Percentiles rank a stretch among this genome's conserved stretches.
phyloP scores from a whole-genome alignment of 92 coral and sea anemone genomes.

The Epizoanthus illoricatus region DNA sequence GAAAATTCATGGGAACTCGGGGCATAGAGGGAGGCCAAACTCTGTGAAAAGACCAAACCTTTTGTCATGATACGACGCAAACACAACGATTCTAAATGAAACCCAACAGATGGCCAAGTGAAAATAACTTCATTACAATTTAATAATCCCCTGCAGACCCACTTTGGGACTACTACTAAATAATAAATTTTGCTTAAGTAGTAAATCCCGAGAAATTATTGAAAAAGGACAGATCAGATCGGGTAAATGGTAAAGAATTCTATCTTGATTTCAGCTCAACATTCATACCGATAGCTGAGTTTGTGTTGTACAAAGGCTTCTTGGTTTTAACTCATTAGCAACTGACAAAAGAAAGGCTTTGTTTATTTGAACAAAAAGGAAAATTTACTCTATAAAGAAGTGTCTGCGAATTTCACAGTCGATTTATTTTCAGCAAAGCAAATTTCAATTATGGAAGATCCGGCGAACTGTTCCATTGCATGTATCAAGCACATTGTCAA shows the following conservation, averaged over 20 bases:
- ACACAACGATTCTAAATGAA: conserved; percentile 52
- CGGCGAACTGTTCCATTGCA: conserved; percentile 43
- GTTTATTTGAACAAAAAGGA: conserved; percentile 71
- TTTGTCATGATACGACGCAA: conserved; percentile 21
- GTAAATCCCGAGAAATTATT: conserved; percentile 59
- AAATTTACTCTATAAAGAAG: conserved; percentile 58
- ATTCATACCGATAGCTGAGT: conserved; percentile 57
- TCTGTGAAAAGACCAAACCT: conserved; percentile 14
- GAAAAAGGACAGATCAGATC: conserved; percentile 44
- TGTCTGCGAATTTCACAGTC: conserved; percentile 61
- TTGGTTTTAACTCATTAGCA: conserved; percentile 57
- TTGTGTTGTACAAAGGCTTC: conserved; percentile 41
- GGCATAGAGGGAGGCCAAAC: background rate
- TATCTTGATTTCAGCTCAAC: conserved; percentile 23
- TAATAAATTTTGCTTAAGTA: conserved; percentile 76
- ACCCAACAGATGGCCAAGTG: conserved; percentile 65
- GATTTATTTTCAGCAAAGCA: conserved; percentile 75
- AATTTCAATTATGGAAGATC: conserved; percentile 75
- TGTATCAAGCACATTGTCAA: conserved; percentile 16
- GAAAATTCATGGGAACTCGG: background rate
- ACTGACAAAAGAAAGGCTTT: conserved; percentile 59
- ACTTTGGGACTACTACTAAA: conserved; percentile 62
- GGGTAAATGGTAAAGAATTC: conserved; percentile 29
- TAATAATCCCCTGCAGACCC: conserved; percentile 69
- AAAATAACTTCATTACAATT: conserved; percentile 73